Evolutionary conservation across 2,797 vertebrate genomes (phyloP).

Genomic region (Notolepis coatsorum): DNA sequence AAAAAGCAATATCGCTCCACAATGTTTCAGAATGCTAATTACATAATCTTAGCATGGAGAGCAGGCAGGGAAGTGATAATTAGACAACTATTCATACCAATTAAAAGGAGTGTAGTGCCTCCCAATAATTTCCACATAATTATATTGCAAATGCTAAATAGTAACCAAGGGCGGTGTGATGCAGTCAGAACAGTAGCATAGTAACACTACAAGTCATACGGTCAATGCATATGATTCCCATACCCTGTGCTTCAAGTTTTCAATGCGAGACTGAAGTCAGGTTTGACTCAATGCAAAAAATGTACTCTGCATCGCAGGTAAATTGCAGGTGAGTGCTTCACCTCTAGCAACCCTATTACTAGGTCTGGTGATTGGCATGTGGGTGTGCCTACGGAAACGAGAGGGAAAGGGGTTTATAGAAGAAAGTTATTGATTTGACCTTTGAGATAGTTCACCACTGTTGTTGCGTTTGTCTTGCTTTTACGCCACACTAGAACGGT

Average conservation of each 20-base stretch:
- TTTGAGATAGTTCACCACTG: conserved; percentile 54
- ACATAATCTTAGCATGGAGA: conserved; percentile 77
- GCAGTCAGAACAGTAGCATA: not conserved
- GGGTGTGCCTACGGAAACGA: conserved; percentile 33
- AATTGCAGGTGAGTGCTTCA: conserved; percentile 24
- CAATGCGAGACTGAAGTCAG: too few species aligned
- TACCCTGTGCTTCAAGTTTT: too few species aligned
- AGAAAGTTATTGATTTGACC: conserved; percentile 74
- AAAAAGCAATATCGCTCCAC: conserved; percentile 72
- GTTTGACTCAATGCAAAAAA: not conserved
- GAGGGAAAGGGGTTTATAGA: conserved; percentile 24
- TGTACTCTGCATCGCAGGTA: conserved; percentile 11
- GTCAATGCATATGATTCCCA: too few species aligned
- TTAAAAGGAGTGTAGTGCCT: conserved; percentile 60
- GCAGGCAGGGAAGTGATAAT: conserved; percentile 80
- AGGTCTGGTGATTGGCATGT: conserved; percentile 66
- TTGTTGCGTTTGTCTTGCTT: conserved; percentile 61
- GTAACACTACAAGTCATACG: too few species aligned
- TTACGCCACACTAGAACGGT: conserved; percentile 51
- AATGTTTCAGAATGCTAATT: conserved; percentile 82
- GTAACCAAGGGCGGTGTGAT: conserved; percentile 1
- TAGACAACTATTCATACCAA: conserved; percentile 81
- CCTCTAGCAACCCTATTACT: conserved; percentile 62
- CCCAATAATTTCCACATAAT: conserved; percentile 28
- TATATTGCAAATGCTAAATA: conserved; percentile 5